Base-by-base conservation (phyloP, 2,888 invertebrate species). In the Mesochorus sp. region DNA sequence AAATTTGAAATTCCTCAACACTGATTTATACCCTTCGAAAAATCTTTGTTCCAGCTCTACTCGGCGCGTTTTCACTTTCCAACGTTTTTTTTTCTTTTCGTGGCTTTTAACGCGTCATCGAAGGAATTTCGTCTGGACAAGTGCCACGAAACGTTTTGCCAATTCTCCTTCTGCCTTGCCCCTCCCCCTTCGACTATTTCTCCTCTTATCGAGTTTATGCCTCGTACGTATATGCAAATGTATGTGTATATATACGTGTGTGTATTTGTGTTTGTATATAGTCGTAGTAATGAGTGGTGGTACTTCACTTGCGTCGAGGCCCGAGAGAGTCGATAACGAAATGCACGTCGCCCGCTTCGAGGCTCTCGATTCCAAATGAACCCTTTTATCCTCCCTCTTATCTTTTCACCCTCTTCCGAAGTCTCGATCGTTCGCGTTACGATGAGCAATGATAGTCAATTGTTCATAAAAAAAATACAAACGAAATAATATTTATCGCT, bases 281-380 rank as follows among this genome's bases (percentile, higher is more conserved):
- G n/a, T n/a, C n/a, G 61, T 75, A 51, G 71, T 31, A 12, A 57
- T 47, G 28, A n/a, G 59, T 49, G 51, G 42, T 28, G 51, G 59
- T 67, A 75, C 57, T 39, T 37, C 59, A 59, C 31, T 72, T 55
- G 61, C 57, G 51, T 39, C 70, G 44, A 21, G n/a, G 34, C 24
- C 19, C 61, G 39, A 66, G 64, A 39, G 73, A 73, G 75, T 80
- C 80, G 68, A 80, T 80, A 80, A 74, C 73, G 42, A 70, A 61
- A 70, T 62, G 76, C 75, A 76, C 72, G 14, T 19, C n/a, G 14
- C 57, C 42, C n/a, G n/a, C n/a, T n/a, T n/a, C 26, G 26, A 66
- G 66, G 21, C 51, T 39, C 66, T 37, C 39, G 66, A 66, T 51
- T 51, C 51, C 39, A 37, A 51, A 51, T 37, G 10, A 17, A 26